Base-by-base conservation (phyloP, 2,888 invertebrate genomes). In the Syritta pipiens region DNA sequence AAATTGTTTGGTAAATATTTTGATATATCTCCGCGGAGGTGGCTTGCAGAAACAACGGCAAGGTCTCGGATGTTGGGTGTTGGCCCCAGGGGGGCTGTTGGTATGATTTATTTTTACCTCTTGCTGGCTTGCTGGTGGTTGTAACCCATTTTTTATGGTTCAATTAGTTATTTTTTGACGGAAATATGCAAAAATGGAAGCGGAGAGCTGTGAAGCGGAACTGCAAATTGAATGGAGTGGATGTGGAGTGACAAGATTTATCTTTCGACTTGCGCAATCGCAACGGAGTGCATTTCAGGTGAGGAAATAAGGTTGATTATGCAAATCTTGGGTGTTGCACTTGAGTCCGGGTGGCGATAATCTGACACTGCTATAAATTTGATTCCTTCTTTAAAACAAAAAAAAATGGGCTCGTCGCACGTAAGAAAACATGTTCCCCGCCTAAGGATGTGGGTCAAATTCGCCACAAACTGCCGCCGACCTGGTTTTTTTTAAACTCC, bases 1-100 rank as follows among this genome's bases (percentile, higher is more conserved):
- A 19, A 69, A 77, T 71, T 77, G 77, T 65, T 76, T 7, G 26
- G n/a, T 57, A 67, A 71, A 69, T 63, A 76, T 76, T 69, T 63
- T 37, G 71, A 76, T 76, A n/a, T n/a, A 63, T 44, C 5, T 37
- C 30, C 51, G 24, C 42, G 24, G 48, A 28, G 10, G 40, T 48
- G 42, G 53, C 53, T n/a, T n/a, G n/a, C n/a, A n/a, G 22, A 22
- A 46, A 49, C 57, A 19, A 40, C 48, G 67, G 69, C 71, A 57
- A 63, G 57, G 69, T 74, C 67, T 46, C 12, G 35, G 10, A 30
- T 14, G 17, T 51, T 63, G 62, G 69, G 76, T 76, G 76, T 51
- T 76, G 17, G 35, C 5, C 57, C 68, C 44, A n/a, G n/a, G 63
- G 19, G 51, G 71, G 76, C 63, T 59, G 14, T 53, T 44, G 30